Base-by-base conservation (phyloP, 2,113 vertebrate species). In the Scomber colias region DNA sequence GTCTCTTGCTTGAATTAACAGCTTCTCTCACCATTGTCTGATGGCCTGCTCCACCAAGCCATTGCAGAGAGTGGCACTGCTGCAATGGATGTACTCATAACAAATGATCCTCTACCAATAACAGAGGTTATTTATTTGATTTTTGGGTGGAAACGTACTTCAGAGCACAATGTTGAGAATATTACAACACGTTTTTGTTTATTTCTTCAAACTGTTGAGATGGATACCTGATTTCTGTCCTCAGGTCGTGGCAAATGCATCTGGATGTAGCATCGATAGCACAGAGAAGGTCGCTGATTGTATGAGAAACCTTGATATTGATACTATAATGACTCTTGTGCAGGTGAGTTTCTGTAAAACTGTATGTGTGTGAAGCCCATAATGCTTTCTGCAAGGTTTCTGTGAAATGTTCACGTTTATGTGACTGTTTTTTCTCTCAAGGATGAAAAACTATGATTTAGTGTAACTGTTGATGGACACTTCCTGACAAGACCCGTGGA, bases 41-140 rank as follows among this genome's bases (percentile, higher is more conserved):
- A 89, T 0, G 96, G 94, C 2, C 89, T 98, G 45, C 94, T 97
- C 81, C 96, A 96, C 35, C 94, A 11, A 72, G 96, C 93, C 63
- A 97, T 98, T 81, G 96, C 97, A 81, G 84, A 97, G 88, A 97
- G 96, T 40, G 95, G 95, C n/a, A 94, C 93, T 27, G 92, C 94
- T 73, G 81, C 80, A 1, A 88, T 95, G 69, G 65, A 83, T 27
- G 0, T 14, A 0, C 0, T 94, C 0, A 0, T 91, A 0, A 4
- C 0, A 4, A 10, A 60, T 17, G 40, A 91, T 30, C 89, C 92
- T 57, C 73, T 93, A 15, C 60, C 78, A 44, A 0, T 30, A 1
- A 71, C 46, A 2, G 24, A 89, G 83, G 91, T 94, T 6, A 27
- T 67, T 72, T 13, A 5, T 11, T 71, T 65, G n/a, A n/a, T n/a